Conservation (phyloP, 1,140 invertebrate species). For the Dendroctonus ponderosae region DNA sequence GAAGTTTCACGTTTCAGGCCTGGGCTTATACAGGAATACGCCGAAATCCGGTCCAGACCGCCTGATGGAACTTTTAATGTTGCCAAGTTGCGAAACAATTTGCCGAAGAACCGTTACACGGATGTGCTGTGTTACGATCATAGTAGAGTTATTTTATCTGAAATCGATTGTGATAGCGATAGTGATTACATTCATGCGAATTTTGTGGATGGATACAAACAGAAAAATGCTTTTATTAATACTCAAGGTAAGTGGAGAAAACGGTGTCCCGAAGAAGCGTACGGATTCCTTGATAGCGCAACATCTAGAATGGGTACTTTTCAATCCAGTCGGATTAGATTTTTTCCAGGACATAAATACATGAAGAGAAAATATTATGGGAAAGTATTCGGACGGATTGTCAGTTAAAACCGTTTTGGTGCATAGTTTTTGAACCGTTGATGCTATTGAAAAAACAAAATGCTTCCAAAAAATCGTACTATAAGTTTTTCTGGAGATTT, state of each 20-base stretch:
- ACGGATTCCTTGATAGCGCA: no score
- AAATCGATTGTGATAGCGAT: conserved; percentile 69
- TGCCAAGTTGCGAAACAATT: conserved; percentile 77
- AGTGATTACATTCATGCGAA: conserved; percentile 98
- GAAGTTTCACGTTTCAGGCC: conserved; percentile 52
- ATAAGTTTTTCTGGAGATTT: no score
- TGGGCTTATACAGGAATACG: conserved; percentile 80
- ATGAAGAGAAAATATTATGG: no score
- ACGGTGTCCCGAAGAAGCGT: no score
- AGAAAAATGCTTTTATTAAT: conserved; percentile 96
- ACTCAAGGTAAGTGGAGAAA: conserved; percentile 76
- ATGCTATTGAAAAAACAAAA: no score
- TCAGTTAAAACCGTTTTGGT: no score
- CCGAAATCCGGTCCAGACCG: conserved; percentile 74
- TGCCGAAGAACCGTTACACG: conserved; percentile 92
- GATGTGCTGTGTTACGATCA: conserved; percentile 97
- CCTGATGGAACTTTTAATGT: conserved; percentile 82
- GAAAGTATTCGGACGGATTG: no score
- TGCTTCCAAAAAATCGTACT: no score
- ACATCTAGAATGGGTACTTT: no score
- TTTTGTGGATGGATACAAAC: conserved; percentile 96
- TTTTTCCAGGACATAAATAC: no score
- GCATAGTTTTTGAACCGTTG: no score
- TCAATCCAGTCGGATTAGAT: no score
- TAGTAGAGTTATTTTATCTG: conserved; percentile 79